phyloP scores from a whole-genome alignment of 2,888 invertebrate species.

The Geotrupes spiniger region DNA sequence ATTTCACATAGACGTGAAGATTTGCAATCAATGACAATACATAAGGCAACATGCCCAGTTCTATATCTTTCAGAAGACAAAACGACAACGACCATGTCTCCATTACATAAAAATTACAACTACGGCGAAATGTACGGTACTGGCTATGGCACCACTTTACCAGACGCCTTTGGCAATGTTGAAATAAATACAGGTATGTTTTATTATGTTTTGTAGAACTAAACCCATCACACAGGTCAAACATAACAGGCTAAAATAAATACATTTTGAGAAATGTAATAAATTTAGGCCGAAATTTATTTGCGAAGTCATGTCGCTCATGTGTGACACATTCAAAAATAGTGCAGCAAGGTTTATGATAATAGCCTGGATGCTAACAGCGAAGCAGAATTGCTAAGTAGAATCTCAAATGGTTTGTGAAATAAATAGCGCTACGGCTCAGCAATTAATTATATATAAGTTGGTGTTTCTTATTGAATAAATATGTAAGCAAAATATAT shows the following conservation, averaged over 20 bases:
- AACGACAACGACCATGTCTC: conserved; percentile 1
- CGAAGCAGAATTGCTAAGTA: too few species aligned
- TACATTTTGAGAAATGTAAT: too few species aligned
- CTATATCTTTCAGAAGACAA: conserved; percentile 11
- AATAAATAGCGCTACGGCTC: too few species aligned
- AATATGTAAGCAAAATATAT: too few species aligned
- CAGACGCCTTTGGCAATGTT: conserved; percentile 13
- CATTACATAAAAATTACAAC: conserved; percentile 10
- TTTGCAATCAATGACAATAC: not conserved
- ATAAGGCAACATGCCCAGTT: conserved; percentile 8
- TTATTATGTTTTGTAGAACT: conserved; percentile 32
- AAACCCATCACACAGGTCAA: conserved; percentile 7
- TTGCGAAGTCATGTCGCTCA: too few species aligned
- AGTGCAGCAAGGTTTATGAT: too few species aligned
- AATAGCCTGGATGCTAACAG: too few species aligned
- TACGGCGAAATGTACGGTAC: not conserved
- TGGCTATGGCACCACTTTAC: not conserved
- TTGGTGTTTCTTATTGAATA: too few species aligned
- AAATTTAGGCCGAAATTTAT: too few species aligned
- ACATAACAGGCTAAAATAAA: not conserved
- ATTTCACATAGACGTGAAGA: conserved; percentile 6
- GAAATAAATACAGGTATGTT: conserved; percentile 33
- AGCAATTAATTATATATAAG: too few species aligned
- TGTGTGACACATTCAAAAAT: too few species aligned
- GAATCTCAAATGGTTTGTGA: too few species aligned